Evolutionary conservation across 1,140 invertebrate species (phyloP), one percentile per base, ranked within the genome.

Genomic region (Drosophila fuyamai): DNA sequence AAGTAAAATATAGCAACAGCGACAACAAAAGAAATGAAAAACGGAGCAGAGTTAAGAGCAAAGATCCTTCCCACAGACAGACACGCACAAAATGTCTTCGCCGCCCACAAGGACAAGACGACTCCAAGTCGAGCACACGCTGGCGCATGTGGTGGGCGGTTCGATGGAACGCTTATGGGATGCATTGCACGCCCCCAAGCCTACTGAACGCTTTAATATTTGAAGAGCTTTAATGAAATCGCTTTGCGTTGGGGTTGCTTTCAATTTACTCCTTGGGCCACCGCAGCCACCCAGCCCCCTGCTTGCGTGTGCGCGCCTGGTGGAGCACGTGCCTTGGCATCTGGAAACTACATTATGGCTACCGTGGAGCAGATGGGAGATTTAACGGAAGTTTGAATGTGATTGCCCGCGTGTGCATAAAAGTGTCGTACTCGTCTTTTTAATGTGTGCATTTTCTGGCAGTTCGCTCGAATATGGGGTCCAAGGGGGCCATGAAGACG

Each of bases 171-270:
- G 32, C 41, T 32, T 32, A 32, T 32, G 5, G 5, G 51, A 44
- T 43, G 61, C 41, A 38, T 60, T 60, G 44, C 77, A 55, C 75
- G 53, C 50, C 56, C 67, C 44, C 60, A 66, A 7, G 58, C 47
- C 43, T 48, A 56, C 72, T 71, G 67, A 81, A 80, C 80, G 81
- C 81, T 84, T 84, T 85, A 84, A 84, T 84, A 85, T 84, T 84
- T 84, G 62, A 84, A 80, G 74, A 84, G 81, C 76, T 84, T 84
- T 85, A 84, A 85, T 84, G 73, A 85, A 84, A 84, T 85, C 81
- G 81, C 57, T 85, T 84, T 85, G 81, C 81, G 51, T 74, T 65
- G 53, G 61, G 74, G 74, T 85, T 77, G 73, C 73, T 84, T 84
- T 84, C 76, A 84, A 84, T 84, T 84, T 84, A 63, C 76, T 29